Evolutionary conservation across 2,888 invertebrate genomes (phyloP).

Genomic region (Mythimna lalbum): DNA sequence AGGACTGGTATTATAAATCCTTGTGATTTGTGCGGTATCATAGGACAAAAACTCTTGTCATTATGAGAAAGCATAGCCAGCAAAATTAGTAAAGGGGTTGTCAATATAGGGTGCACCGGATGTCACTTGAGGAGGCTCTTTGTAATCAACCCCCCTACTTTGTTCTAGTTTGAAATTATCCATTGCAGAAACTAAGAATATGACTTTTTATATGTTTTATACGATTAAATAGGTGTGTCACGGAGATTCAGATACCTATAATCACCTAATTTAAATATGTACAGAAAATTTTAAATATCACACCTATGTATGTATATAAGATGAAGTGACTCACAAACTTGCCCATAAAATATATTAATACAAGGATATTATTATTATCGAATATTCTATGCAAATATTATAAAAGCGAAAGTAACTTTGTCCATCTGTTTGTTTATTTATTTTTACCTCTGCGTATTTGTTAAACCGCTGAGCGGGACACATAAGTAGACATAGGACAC

Average conservation of each 20-base stretch:
- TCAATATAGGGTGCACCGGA: background rate
- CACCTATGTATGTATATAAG: background rate
- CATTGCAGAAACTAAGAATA: background rate
- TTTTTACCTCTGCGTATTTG: no score
- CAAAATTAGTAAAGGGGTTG: background rate
- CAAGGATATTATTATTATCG: background rate
- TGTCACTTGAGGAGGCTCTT: background rate
- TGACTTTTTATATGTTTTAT: background rate
- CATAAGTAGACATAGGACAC: no score
- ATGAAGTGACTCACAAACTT: conserved; percentile 1
- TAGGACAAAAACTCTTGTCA: no score
- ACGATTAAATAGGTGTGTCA: background rate
- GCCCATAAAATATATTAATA: conserved; percentile 5
- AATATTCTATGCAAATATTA: no score
- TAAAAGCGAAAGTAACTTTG: no score
- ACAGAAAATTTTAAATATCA: background rate
- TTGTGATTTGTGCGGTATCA: no score
- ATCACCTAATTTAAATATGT: background rate
- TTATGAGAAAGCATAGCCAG: background rate
- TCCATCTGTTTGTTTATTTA: no score
- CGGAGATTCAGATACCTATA: background rate
- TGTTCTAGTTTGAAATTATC: background rate
- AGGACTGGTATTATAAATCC: no score
- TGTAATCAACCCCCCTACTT: background rate
- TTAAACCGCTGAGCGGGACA: no score